Base-by-base conservation (phyloP, 2,888 invertebrate species). In the Archips crataeganus region DNA sequence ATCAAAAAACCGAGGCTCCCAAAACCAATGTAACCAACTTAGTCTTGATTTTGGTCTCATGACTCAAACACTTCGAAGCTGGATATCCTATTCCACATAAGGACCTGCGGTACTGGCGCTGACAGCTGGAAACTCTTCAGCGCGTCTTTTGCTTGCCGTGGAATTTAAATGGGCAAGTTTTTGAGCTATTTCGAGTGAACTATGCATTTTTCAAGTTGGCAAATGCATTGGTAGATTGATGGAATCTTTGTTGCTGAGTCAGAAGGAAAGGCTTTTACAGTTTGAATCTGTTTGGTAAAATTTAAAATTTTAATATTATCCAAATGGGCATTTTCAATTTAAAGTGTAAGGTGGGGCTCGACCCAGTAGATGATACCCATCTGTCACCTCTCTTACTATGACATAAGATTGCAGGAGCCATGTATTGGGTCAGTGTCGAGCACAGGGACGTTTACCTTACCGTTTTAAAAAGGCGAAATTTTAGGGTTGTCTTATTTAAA, bases 51-150 rank as follows among this genome's bases (percentile, higher is more conserved):
- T 47, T 9, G 11, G 49, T 51, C 9, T 11, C 47, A 47, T 5
- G n/a, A 51, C 15, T 51, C n/a, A n/a, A 15, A n/a, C 8, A n/a
- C 49, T 51, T 51, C 23, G 47, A 47, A 3, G 3, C 2, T 54
- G 54, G 47, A 49, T 49, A 64, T 32, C 39, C 13, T 74, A 54
- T n/a, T n/a, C n/a, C 54, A 68, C 61, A 69, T 71, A 75, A 54
- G 66, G 67, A 65, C 67, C 42, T 68, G 59, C 82, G 49, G 49
- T 49, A 85, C 87, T 87, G 86, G 79, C 80, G 80, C 82, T 84
- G 85, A 85, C 86, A 85, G 82, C 84, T 82, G 79, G 23, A 81
- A 82, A 83, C 76, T 78, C 79, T 79, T 78, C 75, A 75, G 77
- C 74, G 74, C 75, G 78, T 80, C 80, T 82, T 83, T 81, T 78